phyloP scores from a whole-genome alignment of 2,797 vertebrate genomes.

The Acrossocheilus wenchowensis region DNA sequence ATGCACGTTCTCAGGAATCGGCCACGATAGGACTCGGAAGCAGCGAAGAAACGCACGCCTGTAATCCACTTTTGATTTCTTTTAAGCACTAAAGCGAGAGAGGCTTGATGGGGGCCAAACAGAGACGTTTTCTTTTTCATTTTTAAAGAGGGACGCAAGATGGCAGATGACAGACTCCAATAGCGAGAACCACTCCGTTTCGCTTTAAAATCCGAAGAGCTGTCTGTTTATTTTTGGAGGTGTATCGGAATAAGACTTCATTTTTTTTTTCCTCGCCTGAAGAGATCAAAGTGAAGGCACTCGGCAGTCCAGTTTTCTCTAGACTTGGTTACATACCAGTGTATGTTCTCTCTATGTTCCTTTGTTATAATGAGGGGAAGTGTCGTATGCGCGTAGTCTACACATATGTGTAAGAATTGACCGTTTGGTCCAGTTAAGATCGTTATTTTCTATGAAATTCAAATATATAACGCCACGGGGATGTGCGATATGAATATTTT shows the following conservation, averaged over 20 bases:
- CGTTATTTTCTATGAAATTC: constrained; percentile 18
- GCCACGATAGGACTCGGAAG: constrained; percentile 45
- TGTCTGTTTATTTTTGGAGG: constrained; percentile 66
- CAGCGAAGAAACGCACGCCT: constrained; percentile 38
- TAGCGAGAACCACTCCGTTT: constrained; percentile 77
- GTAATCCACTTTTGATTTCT: constrained; percentile 64
- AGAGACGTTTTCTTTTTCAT: constrained; percentile 62
- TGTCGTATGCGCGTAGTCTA: constrained; percentile 18
- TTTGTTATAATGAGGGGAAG: constrained; percentile 51
- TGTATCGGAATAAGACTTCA: constrained; percentile 49
- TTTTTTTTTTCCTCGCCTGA: neutral
- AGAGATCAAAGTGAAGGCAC: constrained; percentile 50
- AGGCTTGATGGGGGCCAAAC: constrained; percentile 59
- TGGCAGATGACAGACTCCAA: constrained; percentile 84
- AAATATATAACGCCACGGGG: neutral
- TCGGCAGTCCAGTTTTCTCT: constrained; percentile 35
- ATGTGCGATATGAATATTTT: constrained; percentile 2
- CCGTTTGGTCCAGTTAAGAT: neutral
- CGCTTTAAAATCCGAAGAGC: constrained; percentile 76
- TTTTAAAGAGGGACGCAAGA: constrained; percentile 81
- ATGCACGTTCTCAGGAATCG: constrained; percentile 63
- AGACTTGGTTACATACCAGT: constrained; percentile 31
- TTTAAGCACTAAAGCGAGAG: constrained; percentile 68
- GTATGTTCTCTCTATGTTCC: constrained; percentile 38
- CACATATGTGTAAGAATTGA: constrained; percentile 27